Evolutionary conservation across 2,888 invertebrate species (phyloP).

Genomic region (Galerucella nymphaeae): DNA sequence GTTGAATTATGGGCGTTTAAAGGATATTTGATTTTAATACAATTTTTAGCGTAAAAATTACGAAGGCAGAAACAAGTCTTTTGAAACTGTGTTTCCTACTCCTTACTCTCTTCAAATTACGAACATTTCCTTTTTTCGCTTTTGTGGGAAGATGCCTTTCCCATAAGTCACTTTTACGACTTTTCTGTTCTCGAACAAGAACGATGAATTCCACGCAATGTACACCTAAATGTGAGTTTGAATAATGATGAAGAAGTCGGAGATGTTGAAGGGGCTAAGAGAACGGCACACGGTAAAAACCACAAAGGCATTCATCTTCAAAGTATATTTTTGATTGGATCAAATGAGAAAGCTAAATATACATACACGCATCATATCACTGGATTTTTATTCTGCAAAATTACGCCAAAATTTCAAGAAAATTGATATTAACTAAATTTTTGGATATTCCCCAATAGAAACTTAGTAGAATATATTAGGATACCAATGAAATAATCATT

Average conservation of each 20-base stretch:
- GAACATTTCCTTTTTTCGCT: slow-evolving; percentile 27
- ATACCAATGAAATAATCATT: too few species aligned
- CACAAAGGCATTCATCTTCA: slow-evolving; percentile 14
- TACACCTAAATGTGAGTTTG: slow-evolving; percentile 33
- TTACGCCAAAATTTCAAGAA: too few species aligned
- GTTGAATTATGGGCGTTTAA: slow-evolving; percentile 26
- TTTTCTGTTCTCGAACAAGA: slow-evolving; percentile 35
- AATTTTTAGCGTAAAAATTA: slow-evolving; percentile 29
- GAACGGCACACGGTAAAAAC: not conserved
- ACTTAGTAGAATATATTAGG: too few species aligned
- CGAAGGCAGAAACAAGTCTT: slow-evolving; percentile 19
- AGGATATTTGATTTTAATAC: slow-evolving; percentile 35
- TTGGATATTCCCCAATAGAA: too few species aligned
- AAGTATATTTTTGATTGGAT: slow-evolving; percentile 4
- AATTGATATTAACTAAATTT: too few species aligned
- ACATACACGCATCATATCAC: slow-evolving; percentile 3
- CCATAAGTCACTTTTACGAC: slow-evolving; percentile 35
- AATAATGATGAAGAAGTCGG: slow-evolving; percentile 28
- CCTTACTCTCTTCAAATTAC: slow-evolving; percentile 22
- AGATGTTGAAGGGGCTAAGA: slow-evolving; percentile 9
- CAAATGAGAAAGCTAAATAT: slow-evolving; percentile 6
- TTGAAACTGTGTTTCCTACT: slow-evolving; percentile 30
- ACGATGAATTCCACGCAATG: slow-evolving; percentile 33
- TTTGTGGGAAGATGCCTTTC: slow-evolving; percentile 31
- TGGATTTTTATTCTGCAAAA: not conserved